phyloP scores from a whole-genome alignment of 2,888 invertebrate genomes.

The Nemurella pictetii region DNA sequence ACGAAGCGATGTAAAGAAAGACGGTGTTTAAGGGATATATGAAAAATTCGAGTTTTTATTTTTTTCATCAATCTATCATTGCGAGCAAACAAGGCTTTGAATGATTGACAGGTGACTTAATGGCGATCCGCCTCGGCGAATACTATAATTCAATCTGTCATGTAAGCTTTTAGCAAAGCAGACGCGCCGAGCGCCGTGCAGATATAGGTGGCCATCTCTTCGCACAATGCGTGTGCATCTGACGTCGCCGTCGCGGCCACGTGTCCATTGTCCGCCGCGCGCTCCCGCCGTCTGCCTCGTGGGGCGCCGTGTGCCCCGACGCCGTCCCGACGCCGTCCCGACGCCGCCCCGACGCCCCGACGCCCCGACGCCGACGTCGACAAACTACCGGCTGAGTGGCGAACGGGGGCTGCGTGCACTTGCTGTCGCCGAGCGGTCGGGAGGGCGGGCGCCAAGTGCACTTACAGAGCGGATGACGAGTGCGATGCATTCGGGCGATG shows the following conservation, averaged over 20 bases:
- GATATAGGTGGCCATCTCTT: not conserved
- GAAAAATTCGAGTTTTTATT: not conserved
- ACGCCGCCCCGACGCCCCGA: too few relatives aligned
- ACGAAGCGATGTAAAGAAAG: not conserved
- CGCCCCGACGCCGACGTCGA: too few relatives aligned
- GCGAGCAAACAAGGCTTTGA: slow-evolving; percentile 14
- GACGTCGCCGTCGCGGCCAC: not conserved
- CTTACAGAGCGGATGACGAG: not conserved
- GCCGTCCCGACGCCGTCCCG: too few relatives aligned
- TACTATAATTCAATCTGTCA: slow-evolving; percentile 24
- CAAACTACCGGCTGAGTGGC: too few relatives aligned
- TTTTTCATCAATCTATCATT: not conserved
- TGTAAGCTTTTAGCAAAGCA: slow-evolving; percentile 4
- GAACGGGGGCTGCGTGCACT: not conserved
- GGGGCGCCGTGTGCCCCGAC: not conserved
- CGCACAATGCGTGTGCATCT: not conserved
- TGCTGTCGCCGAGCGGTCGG: too few relatives aligned
- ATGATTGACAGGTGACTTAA: slow-evolving; percentile 27
- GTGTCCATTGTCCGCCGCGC: not conserved
- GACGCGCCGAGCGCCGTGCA: not conserved
- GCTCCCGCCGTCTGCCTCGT: not conserved
- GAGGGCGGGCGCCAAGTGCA: not conserved
- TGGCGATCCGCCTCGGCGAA: not conserved
- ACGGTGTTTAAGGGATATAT: not conserved
- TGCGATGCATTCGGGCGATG: not conserved